Evolutionary conservation across 1,140 invertebrate species (phyloP), one percentile per base, ranked within the genome.

Genomic region (Argopecten irradians): DNA sequence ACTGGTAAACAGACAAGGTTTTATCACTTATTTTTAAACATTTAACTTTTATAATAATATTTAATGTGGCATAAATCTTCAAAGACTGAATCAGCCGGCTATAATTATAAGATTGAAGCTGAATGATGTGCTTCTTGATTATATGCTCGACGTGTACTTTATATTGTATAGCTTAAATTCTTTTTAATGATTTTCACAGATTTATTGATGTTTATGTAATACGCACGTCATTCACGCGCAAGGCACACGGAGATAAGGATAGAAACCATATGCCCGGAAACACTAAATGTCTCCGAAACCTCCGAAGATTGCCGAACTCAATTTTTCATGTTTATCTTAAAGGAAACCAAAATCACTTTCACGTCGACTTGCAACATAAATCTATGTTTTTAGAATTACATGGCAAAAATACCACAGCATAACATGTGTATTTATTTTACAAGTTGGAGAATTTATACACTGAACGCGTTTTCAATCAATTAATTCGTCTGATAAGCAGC

Each of bases 391-490:
- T 71, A 71, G 22, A 71, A 71, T 16, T 28, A 7, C n/a, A 7
- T 11, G n/a, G 55, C 22, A 71, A 71, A 71, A 28, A 28, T 71
- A n/a, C 55, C 55, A 11, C 7, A n/a, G 22, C 22, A 28, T n/a
- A 71, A 71, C 55, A 71, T n/a, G 22, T 71, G 55, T 71, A 71
- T 71, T n/a, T n/a, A 71, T 71, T 71, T 71, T 71, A 22, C 55
- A 71, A 28, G 55, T 71, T n/a, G 28, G 55, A 28, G 28, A 28
- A 71, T 71, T 39, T n/a, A 28, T 71, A 71, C n/a, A n/a, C 55
- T 3, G n/a, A n/a, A 71, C 16, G n/a, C 55, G 16, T n/a, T 8
- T 71, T n/a, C 55, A 71, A 71, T 71, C 55, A 71, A 71, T 71
- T 28, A 16, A 71, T 71, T 28, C 16, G 55, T 71, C 55, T 71